phyloP scores from a whole-genome alignment of 2,113 vertebrate species.

The Dipodomys stephensi region DNA sequence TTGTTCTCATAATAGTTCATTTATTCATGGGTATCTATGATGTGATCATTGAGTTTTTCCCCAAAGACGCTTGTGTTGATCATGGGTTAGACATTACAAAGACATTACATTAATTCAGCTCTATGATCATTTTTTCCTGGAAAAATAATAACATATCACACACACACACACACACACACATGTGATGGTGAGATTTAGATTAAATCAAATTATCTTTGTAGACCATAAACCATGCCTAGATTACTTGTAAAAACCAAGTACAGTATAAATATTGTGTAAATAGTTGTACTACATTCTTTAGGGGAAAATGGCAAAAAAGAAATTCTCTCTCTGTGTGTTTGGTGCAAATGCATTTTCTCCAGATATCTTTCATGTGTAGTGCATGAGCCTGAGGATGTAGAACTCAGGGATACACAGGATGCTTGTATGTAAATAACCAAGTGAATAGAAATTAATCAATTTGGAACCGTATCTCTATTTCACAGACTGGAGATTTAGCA shows the following conservation, averaged over 20 bases:
- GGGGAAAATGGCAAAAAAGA: not conserved
- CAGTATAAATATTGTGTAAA: not conserved
- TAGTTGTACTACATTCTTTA: not conserved
- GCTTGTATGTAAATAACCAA: not conserved
- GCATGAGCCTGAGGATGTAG: not conserved
- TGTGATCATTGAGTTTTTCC: not conserved
- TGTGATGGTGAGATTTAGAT: not conserved
- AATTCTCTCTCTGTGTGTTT: not conserved
- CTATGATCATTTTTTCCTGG: not conserved
- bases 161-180: not conserved
- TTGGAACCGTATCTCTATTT: not conserved
- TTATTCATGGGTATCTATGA: not conserved
- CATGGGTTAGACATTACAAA: not conserved
- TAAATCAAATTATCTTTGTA: not conserved
- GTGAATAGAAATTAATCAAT: not conserved
- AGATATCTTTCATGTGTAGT: not conserved
- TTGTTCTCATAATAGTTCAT: not conserved
- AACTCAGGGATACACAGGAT: not conserved
- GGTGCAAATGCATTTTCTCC: not conserved
- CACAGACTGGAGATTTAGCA: not conserved
- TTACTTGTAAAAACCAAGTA: not conserved
- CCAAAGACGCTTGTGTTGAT: not conserved
- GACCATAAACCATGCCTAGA: not conserved
- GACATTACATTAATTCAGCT: not conserved
- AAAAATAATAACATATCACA: not conserved